A percentile compares a stretch with the other conserved stretches of the same genome.
phyloP scores from a whole-genome alignment of 2,888 invertebrate species.

The Arge pagana region DNA sequence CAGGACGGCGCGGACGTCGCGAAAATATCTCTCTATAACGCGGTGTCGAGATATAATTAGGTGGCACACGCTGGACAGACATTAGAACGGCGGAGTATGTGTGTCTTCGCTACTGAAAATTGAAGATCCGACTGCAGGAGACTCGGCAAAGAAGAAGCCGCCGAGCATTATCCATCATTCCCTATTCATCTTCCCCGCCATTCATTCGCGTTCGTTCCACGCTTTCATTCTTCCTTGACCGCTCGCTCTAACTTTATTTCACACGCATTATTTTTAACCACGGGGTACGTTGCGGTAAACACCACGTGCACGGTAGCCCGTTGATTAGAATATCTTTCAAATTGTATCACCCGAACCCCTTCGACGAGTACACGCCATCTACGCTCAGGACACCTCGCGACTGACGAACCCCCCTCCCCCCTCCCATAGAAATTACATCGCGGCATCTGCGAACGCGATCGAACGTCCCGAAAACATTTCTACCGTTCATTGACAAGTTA shows the following conservation, averaged over 20 bases:
- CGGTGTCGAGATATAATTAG: constrained; percentile 15
- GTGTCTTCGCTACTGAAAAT: constrained; percentile 13
- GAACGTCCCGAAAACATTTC: too few species aligned
- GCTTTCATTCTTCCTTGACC: constrained; percentile 24
- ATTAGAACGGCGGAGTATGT: constrained; percentile 3
- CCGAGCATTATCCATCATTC: constrained; percentile 25
- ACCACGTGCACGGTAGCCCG: constrained; percentile 16
- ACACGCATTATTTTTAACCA: constrained; percentile 26
- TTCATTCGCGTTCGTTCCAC: constrained; percentile 25
- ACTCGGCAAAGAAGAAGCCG: constrained; percentile 21
- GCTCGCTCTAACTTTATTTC: constrained; percentile 24
- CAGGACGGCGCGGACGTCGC: constrained; percentile 4
- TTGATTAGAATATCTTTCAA: constrained; percentile 25
- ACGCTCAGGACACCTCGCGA: not conserved
- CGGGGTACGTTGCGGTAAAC: constrained; percentile 21
- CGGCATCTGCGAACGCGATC: too few species aligned
- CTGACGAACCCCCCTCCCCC: not conserved
- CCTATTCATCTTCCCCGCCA: constrained; percentile 21
- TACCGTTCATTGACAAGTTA: too few species aligned
- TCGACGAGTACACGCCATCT: too few species aligned
- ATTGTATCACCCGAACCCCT: not conserved
- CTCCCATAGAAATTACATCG: too few species aligned
- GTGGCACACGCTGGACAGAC: constrained; percentile 12
- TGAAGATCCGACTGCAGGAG: constrained; percentile 18
- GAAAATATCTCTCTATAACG: constrained; percentile 11